Evolutionary conservation across 2,888 invertebrate genomes (phyloP), one percentile per base, ranked within the genome.

Genomic region (Physocephala rufipes): DNA sequence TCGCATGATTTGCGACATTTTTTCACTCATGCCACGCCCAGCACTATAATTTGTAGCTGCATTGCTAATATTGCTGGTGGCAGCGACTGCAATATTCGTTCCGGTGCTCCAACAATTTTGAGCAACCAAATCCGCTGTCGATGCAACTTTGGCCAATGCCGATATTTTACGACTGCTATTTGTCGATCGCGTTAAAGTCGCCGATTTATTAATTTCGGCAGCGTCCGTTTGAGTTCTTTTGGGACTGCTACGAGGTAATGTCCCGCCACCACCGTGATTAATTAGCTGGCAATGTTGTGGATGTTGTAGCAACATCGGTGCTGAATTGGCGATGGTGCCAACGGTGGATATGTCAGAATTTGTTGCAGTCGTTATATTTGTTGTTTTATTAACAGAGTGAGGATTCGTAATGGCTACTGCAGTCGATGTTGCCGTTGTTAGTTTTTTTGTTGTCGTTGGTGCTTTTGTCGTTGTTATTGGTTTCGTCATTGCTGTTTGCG

Each of bases 241-340:
- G n/a, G 84, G 82, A 70, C 82, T 83, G 71, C 83, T 84, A 28
- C 84, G 75, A 7, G 84, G 85, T 74, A 85, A 69, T 1, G 85
- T 85, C 64, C 84, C 84, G 73, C 79, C 76, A 72, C 78, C 78
- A 72, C 78, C 78, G 77, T 78, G 79, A 65, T 80, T 77, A 53
- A 81, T 78, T 75, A 82, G 76, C 71, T 76, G 80, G 64, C 76
- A 74, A 74, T 80, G 77, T 51, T 80, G 83, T 19, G 81, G 79
- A 70, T 81, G 81, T 36, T 79, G 82, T 16, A 78, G 62, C 72
- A 73, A 67, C 68, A 77, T 76, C 0, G 74, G 70, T 30, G 77
- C 74, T n/a, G 77, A 77, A 12, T 58, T 76, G 63, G 74, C 75
- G 68, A 78, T 78, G 58, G 68, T 76, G 26, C 76, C 75, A 71